These are phyloP conservation scores for Chanos chanos DNA, from an alignment of 2,797 vertebrate species.

Conservation along the genomic window DNA sequence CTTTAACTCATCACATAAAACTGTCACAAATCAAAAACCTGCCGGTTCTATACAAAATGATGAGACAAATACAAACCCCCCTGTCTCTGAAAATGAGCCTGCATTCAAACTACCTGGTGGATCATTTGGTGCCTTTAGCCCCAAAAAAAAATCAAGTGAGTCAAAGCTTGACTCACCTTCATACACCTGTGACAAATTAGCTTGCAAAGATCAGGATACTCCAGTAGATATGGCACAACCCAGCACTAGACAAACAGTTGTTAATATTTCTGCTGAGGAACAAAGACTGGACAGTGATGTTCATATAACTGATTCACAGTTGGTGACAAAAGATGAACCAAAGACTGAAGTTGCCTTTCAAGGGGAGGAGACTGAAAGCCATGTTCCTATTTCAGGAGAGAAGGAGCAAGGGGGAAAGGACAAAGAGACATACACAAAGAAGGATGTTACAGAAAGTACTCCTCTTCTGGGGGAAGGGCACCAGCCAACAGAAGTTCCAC, in stretches of 20 bases:
- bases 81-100: constrained; percentile 38
- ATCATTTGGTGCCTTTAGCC: constrained; percentile 72
- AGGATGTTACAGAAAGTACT: constrained; percentile 1
- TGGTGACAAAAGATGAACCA: constrained; percentile 62
- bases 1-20: constrained; percentile 18
- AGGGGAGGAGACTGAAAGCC: constrained; percentile 39
- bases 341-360: constrained; percentile 55
- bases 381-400: constrained; percentile 51
- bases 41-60: constrained; percentile 35
- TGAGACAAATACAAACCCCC: constrained; percentile 39
- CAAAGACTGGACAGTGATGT: constrained; percentile 37
- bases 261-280: constrained; percentile 27
- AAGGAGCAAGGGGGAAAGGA: constrained; percentile 23
- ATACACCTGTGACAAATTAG: not conserved
- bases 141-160: constrained; percentile 59
- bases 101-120: constrained; percentile 65
- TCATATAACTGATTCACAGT: constrained; percentile 37
- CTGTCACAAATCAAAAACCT: constrained; percentile 33
- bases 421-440: not conserved
- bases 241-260: constrained; percentile 7
- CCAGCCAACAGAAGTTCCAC: constrained; percentile 25
- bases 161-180: constrained; percentile 21
- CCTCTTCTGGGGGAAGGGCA: constrained; percentile 1
- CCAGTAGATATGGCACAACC: not conserved
- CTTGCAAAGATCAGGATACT: not conserved